These are phyloP conservation scores for Caenorhabditis macrosperma DNA, from an alignment of 2,888 invertebrate genomes.

Conservation along the genomic window DNA sequence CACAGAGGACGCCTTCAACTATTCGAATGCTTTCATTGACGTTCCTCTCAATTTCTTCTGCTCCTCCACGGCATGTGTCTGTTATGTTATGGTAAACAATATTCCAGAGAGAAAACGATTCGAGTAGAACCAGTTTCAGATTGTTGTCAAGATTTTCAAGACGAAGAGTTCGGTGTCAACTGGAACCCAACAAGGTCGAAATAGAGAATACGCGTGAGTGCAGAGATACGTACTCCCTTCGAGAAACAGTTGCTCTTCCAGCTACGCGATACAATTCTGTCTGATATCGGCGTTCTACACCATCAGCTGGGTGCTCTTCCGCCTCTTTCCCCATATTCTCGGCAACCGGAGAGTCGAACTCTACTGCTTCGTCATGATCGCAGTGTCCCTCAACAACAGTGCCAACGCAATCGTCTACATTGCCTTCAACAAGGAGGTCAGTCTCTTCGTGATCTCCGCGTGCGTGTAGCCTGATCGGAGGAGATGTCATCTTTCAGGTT, in stretches of 20 bases:
- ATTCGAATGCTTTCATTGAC: constrained; percentile 41
- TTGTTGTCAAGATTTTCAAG: constrained; percentile 9
- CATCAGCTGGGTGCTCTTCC: constrained; percentile 59
- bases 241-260: not conserved
- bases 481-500: constrained; percentile 6
- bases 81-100: constrained; percentile 30
- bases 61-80: constrained; percentile 15
- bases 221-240: not conserved
- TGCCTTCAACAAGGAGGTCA: constrained; percentile 57
- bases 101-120: not conserved
- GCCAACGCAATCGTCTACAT: constrained; percentile 60
- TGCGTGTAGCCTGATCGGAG: not conserved
- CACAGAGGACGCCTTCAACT: constrained; percentile 3
- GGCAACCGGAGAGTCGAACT: constrained; percentile 29
- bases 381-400: constrained; percentile 55
- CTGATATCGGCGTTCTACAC: constrained; percentile 58
- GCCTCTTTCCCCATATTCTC: constrained; percentile 54
- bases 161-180: not conserved
- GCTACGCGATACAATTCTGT: constrained; percentile 62
- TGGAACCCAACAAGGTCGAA: not conserved
- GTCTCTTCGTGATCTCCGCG: not conserved
- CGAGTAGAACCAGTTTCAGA: constrained; percentile 1
- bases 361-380: constrained; percentile 52
- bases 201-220: constrained; percentile 11
- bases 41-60: constrained; percentile 39